Base-by-base conservation (phyloP, 1,140 invertebrate species). In the Melanaphis sacchari region DNA sequence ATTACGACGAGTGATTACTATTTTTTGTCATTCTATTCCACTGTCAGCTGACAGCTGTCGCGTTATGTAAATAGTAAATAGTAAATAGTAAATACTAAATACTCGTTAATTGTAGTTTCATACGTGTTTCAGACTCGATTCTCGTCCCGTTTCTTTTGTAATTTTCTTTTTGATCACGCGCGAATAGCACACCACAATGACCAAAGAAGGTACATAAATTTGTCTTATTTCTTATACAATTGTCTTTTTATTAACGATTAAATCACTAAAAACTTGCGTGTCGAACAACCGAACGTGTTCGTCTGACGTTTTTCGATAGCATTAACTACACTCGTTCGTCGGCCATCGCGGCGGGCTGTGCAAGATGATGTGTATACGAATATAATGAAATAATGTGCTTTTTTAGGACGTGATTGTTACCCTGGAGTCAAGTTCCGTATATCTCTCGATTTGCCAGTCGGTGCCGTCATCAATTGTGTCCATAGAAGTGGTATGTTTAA, bases 361-460 rank as follows among this genome's bases (percentile, higher is more conserved):
- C 54, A 1, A 2, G 24, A 54, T 24, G 54, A 26, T 54, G 26
- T 54, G 54, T 54, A 49, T 22, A 40, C 0, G 46, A 91, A 46
- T 40, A 7, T 40, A 22, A 24, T 87, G 3, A 22, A 84, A 31
- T 8, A 93, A 93, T 15, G 46, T 85, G 46, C 81, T 90, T 84
- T 84, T 94, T 94, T 92, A 99, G 99, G 99, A 98, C 98, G 99
- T 97, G 99, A 99, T 97, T 99, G 99, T 96, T 98, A 98, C 95
- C 98, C 99, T 94, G 99, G 99, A 97, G 99, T 99, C 94, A 99
- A 99, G 96, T 99, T 99, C 96, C 97, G 99, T 95, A 99, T 99
- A 95, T 99, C 99, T 91, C 96, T 99, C 95, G 99, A 98, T 98
- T 96, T 99, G 94, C 99, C 99, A 94, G 99, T 99, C 93, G 99